These are phyloP conservation scores for Elymnias hypermnestra DNA, from an alignment of 1,140 invertebrate genomes.

Conservation along the genomic window DNA sequence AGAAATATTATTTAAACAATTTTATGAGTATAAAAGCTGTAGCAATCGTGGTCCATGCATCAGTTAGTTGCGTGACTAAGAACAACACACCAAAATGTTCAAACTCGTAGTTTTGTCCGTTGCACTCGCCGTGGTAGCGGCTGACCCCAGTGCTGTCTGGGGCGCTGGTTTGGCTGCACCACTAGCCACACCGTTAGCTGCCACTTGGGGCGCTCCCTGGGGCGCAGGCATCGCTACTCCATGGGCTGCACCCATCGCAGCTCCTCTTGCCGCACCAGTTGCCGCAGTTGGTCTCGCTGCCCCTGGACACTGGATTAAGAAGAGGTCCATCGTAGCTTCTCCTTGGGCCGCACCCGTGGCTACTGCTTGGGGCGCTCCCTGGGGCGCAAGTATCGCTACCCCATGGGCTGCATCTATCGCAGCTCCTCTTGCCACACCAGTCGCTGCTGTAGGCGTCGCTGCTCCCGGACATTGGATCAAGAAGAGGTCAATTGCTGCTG, in stretches of 20 bases:
- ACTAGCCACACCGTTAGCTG: constrained; percentile 15
- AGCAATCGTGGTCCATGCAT: constrained; percentile 27
- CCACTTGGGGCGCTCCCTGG: constrained; percentile 7
- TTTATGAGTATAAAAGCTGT: constrained; percentile 51
- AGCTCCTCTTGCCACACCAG: neutral
- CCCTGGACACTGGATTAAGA: constrained; percentile 48
- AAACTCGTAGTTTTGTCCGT: constrained; percentile 67
- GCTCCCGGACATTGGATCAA: constrained; percentile 31
- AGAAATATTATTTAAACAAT: constrained; percentile 53
- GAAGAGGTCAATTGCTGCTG: constrained; percentile 42
- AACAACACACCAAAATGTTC: constrained; percentile 75
- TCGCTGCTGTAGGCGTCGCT: too few relatives aligned
- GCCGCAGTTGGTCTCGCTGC: constrained; percentile 38
- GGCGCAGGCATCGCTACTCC: neutral
- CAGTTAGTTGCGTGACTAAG: constrained; percentile 44
- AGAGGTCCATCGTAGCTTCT: constrained; percentile 5
- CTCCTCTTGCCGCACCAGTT: constrained; percentile 34
- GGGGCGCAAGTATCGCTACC: too few relatives aligned
- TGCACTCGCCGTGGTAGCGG: constrained; percentile 51
- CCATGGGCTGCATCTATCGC: too few relatives aligned
- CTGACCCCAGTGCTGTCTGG: constrained; percentile 50
- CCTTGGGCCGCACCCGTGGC: constrained; percentile 13
- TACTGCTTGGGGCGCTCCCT: too few relatives aligned
- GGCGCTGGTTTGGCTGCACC: constrained; percentile 8
- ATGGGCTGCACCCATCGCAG: constrained; percentile 12